These are phyloP conservation scores for Percopsis transmontana DNA, from an alignment of 2,113 vertebrate species.

Conservation along the genomic window DNA sequence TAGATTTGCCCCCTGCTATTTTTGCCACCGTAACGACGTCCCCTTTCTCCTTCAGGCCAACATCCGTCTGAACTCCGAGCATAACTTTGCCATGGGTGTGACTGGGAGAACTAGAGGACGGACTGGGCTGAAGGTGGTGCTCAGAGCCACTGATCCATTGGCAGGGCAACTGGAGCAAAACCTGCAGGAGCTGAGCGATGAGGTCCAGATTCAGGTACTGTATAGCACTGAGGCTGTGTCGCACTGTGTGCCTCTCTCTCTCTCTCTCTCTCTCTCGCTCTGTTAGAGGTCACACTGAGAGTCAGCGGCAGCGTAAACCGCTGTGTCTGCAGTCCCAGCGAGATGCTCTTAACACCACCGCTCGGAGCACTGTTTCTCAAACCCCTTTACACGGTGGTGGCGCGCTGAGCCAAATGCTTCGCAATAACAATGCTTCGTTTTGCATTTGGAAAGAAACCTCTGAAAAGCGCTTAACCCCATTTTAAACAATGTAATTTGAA, in stretches of 20 bases:
- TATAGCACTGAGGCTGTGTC: background rate
- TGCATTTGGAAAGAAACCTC: too few species aligned
- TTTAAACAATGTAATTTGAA: too few species aligned
- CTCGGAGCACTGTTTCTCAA: too few species aligned
- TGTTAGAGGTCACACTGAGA: background rate
- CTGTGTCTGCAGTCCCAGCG: too few species aligned
- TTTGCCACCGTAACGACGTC: constrained; percentile 28
- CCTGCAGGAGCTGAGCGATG: constrained; percentile 83
- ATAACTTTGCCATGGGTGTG: constrained; percentile 92
- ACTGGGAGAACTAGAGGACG: constrained; percentile 83
- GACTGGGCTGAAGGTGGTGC: constrained; percentile 87
- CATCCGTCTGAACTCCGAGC: constrained; percentile 80
- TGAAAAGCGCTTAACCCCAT: too few species aligned
- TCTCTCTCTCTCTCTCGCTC: too few species aligned
- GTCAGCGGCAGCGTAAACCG: too few species aligned
- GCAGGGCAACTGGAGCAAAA: constrained; percentile 81
- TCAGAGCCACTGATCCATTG: constrained; percentile 75
- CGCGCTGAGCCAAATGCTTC: background rate
- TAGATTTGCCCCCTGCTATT: constrained; percentile 56
- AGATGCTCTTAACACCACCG: too few species aligned
- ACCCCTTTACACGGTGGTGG: too few species aligned
- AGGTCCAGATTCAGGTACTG: constrained; percentile 97
- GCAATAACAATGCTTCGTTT: background rate
- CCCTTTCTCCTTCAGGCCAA: constrained; percentile 77
- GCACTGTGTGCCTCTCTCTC: too few species aligned